Evolutionary conservation across 2,113 vertebrate species (phyloP).

Genomic region (Psilopsiagon aurifrons): DNA sequence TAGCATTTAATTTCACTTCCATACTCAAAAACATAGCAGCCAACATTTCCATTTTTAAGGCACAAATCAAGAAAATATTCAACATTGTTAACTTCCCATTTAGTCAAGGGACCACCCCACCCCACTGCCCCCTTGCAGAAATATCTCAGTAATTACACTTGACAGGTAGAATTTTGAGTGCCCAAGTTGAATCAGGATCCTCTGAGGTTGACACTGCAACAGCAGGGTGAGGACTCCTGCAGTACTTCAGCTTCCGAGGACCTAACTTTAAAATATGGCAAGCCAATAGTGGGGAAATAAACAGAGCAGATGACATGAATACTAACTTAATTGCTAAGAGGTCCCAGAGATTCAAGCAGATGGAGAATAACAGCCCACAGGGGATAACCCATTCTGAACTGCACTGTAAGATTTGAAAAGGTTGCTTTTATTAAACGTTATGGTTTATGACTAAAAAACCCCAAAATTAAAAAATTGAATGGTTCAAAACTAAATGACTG

Average conservation of each 20-base stretch:
- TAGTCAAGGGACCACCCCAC: not conserved
- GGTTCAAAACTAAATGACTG: not conserved
- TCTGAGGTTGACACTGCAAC: not conserved
- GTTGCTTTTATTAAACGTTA: not conserved
- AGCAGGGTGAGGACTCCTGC: not conserved
- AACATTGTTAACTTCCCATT: not conserved
- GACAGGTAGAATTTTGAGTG: not conserved
- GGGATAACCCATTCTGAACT: not conserved
- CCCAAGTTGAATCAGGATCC: not conserved
- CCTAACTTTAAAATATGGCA: not conserved
- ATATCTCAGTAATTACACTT: not conserved
- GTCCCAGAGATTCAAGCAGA: not conserved
- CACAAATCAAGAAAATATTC: not conserved
- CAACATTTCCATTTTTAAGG: not conserved
- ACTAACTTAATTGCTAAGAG: not conserved
- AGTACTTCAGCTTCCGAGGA: not conserved
- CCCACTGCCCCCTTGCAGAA: not conserved
- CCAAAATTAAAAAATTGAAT: not conserved
- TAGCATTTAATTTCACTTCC: not conserved
- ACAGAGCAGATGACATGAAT: not conserved
- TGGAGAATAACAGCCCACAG: not conserved
- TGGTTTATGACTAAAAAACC: not conserved
- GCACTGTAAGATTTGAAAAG: not conserved
- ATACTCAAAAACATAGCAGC: not conserved
- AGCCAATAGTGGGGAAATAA: not conserved